Conservation (phyloP, 2,797 vertebrate species). For the Triplophysa bombifrons region DNA sequence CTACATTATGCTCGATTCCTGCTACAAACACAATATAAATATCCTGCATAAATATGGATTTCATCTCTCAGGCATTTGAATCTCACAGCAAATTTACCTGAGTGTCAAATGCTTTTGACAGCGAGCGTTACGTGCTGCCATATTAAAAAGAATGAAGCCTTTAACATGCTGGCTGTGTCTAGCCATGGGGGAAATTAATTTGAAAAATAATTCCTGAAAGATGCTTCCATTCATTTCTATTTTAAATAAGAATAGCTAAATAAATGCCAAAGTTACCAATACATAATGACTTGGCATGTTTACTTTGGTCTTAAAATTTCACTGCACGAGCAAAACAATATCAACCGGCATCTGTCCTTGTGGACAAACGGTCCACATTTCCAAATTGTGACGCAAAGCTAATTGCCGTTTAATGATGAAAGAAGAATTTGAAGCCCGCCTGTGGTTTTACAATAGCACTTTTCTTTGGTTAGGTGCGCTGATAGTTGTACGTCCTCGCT, state of each 20-base stretch:
- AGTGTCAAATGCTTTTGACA: slow-evolving; percentile 51
- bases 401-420: slow-evolving; percentile 1
- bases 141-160: slow-evolving; percentile 57
- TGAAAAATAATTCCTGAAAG: slow-evolving; percentile 31
- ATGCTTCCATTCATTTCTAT: slow-evolving; percentile 9
- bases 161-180: slow-evolving; percentile 38
- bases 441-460: slow-evolving; percentile 30
- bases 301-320: background rate
- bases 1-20: slow-evolving; percentile 47
- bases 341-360: background rate
- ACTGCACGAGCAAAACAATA: background rate
- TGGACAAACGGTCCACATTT: background rate
- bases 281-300: slow-evolving; percentile 1
- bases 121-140: slow-evolving; percentile 44
- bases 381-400: background rate
- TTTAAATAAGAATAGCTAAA: slow-evolving; percentile 21
- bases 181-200: slow-evolving; percentile 52
- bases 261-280: background rate
- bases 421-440: slow-evolving; percentile 15
- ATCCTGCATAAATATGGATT: slow-evolving; percentile 56
- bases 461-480: slow-evolving; percentile 37
- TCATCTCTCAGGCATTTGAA: slow-evolving; percentile 51
- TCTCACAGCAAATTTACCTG: slow-evolving; percentile 45
- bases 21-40: slow-evolving; percentile 44
- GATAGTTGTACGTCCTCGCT: slow-evolving; percentile 11